Evolutionary conservation across 2,113 vertebrate genomes (phyloP).

Genomic region (Cyphomyrus discorhynchus): DNA sequence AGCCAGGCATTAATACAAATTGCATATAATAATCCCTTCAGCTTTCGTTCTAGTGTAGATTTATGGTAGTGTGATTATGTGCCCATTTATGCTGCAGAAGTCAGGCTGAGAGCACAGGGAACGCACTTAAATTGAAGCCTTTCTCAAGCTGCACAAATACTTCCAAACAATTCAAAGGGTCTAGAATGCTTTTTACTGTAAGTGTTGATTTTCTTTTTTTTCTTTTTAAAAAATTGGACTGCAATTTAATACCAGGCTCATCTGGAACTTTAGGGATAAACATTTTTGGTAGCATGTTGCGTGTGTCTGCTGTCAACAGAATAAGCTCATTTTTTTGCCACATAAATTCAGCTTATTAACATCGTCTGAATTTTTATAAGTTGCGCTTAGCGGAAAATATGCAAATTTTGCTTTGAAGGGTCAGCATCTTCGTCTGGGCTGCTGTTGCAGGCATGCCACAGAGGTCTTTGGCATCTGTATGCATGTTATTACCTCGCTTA

Average conservation of each 20-base stretch:
- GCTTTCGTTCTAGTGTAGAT: not conserved
- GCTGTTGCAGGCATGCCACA: not conserved
- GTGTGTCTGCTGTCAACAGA: not conserved
- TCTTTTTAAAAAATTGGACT: not conserved
- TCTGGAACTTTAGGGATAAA: not conserved
- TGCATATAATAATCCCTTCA: slow-evolving; percentile 7
- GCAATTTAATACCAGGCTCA: not conserved
- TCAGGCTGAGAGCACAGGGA: not conserved
- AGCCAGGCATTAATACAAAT: not conserved
- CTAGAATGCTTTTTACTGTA: not conserved
- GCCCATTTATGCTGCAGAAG: slow-evolving; percentile 1
- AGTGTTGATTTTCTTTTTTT: not conserved
- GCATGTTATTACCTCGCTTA: not conserved
- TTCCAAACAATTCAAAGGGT: not conserved
- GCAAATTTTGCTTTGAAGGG: not conserved
- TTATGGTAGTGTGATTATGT: not conserved
- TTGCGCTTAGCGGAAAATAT: not conserved
- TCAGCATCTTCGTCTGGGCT: not conserved
- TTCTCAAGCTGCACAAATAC: not conserved
- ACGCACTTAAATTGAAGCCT: not conserved
- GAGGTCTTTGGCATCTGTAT: not conserved
- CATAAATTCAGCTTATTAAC: not conserved
- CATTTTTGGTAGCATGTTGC: not conserved
- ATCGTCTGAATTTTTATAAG: not conserved
- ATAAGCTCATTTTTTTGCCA: not conserved